Evolutionary conservation across 2,888 invertebrate species (phyloP), one percentile per base, ranked within the genome.

Genomic region (Coelopa pilipes): DNA sequence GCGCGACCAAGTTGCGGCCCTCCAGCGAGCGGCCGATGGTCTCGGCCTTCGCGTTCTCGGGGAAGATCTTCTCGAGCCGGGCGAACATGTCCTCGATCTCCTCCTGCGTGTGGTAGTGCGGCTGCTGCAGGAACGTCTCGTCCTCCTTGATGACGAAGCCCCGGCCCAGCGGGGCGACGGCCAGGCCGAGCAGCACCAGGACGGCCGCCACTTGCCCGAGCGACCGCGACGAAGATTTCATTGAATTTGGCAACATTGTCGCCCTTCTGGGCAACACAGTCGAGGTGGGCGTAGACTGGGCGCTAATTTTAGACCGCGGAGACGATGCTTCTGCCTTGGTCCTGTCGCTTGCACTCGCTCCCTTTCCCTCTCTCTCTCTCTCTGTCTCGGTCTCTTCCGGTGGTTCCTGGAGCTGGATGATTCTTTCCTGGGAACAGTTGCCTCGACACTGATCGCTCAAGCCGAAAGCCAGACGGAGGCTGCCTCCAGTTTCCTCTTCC

Each of bases 21-120:
- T 94, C 90, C 0, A 94, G 92, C 0, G 96, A 96, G 83, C 93
- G 92, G 0, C 99, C 99, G 66, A 97, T 92, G 9, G 91, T 91
- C 81, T 92, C 92, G 1, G 94, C 88, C 79, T 91, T 92, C 0
- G 92, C 93, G 69, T 94, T 86, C 75, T 91, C 88, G 50, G 96
- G 94, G 87, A 93, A 93, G 0, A 89, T 89, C 55, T 89, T 84
- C 78, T 90, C 90, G 47, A 96, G 87, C 57, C 91, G 88, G 57
- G 89, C 87, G 67, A 94, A 91, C 70, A 93, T 85, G 77, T 90
- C 89, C 57, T 92, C 90, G 60, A 96, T 88, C 76, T 94, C 92
- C 47, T 92, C 90, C 83, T 95, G 93, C 79, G 91, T 90, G 15
- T 90, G 90, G 84, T 96, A 96, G 77, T 90, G 89, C 0, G 91